Percentiles rank a stretch among this genome's conserved stretches.
Evolutionary conservation across 2,113 vertebrate species (phyloP).

Genomic region (Speoplatyrhinus poulsoni): DNA sequence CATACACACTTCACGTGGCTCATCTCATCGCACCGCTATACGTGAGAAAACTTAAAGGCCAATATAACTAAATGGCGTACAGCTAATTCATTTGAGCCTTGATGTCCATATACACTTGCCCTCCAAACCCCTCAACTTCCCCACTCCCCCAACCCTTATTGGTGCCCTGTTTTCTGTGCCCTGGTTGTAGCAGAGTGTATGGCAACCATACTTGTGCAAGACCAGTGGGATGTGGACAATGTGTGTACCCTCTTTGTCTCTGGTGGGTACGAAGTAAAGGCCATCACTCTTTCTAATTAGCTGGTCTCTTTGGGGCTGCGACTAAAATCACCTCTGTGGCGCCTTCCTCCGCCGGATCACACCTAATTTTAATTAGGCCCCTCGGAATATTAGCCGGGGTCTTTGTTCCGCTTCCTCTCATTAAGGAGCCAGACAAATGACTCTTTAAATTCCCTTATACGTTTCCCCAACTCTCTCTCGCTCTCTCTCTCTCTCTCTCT

Average conservation of each 20-base stretch:
- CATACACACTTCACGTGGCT: not conserved
- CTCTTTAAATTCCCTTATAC: constrained; percentile 76
- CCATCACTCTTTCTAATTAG: constrained; percentile 96
- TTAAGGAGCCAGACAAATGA: constrained; percentile 86
- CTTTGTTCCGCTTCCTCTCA: constrained; percentile 86
- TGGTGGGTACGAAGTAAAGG: constrained; percentile 84
- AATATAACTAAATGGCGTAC: constrained; percentile 29
- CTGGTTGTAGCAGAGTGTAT: constrained; percentile 53
- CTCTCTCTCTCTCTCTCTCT: constrained; percentile 39
- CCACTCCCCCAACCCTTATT: constrained; percentile 20
- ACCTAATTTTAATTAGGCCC: constrained; percentile 94
- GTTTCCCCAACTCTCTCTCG: constrained; percentile 48
- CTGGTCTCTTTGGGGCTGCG: constrained; percentile 81
- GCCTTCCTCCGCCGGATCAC: constrained; percentile 79
- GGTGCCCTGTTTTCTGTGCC: constrained; percentile 39
- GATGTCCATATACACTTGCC: constrained; percentile 11
- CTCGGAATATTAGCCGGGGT: constrained; percentile 86
- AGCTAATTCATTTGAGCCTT: constrained; percentile 21
- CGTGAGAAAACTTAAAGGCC: constrained; percentile 10
- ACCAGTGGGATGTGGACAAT: constrained; percentile 78
- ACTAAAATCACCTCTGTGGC: constrained; percentile 87
- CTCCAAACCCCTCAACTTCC: not conserved
- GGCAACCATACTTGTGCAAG: constrained; percentile 60
- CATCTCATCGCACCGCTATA: not conserved
- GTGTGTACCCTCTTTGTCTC: constrained; percentile 69